Evolutionary conservation across 2,797 vertebrate genomes (phyloP), one percentile per base, ranked within the genome.

Genomic region (Labroides dimidiatus): DNA sequence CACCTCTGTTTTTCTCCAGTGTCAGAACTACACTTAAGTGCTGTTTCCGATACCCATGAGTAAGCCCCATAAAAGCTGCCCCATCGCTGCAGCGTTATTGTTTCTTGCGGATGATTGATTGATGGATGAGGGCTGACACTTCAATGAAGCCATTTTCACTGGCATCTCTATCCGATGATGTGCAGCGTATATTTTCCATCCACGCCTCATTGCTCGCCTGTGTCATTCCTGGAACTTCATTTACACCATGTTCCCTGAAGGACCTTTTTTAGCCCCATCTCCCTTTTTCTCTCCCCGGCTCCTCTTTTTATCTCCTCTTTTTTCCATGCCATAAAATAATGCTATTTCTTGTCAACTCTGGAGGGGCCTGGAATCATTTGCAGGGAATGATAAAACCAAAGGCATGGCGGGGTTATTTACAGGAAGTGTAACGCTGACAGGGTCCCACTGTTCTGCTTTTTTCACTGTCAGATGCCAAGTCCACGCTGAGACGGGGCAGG

Each of bases 91-190:
- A 87, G 94, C 95, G 95, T 96, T 97, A 95, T 97, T 98, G 96
- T 97, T 97, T 96, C 97, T 98, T 93, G 95, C 96, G 96, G 96
- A 96, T 99, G 98, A 99, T 99, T 99, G 98, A 99, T 99, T 98
- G 98, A 99, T 97, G 96, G 97, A 98, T 98, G 97, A 95, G 95
- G 94, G 94, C 96, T 97, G 98, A 97, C 97, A 98, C 96, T 95
- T 97, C 96, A 98, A 97, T 99, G 96, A 99, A 99, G 97, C 96
- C 96, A 96, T 99, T 99, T 97, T 96, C 95, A 95, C 96, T 94
- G 96, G 96, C 96, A 96, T 98, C 97, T 99, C 97, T 96, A 97
- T 98, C 96, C 95, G 94, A 98, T 98, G 97, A 99, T 99, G 97
- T 97, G 97, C 96, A 94, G 96, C 96, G 96, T 99, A 96, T 98